Evolutionary conservation across 1,140 invertebrate species (phyloP), one percentile per base, ranked within the genome.

Genomic region (Trachymyrmex septentrionalis): DNA sequence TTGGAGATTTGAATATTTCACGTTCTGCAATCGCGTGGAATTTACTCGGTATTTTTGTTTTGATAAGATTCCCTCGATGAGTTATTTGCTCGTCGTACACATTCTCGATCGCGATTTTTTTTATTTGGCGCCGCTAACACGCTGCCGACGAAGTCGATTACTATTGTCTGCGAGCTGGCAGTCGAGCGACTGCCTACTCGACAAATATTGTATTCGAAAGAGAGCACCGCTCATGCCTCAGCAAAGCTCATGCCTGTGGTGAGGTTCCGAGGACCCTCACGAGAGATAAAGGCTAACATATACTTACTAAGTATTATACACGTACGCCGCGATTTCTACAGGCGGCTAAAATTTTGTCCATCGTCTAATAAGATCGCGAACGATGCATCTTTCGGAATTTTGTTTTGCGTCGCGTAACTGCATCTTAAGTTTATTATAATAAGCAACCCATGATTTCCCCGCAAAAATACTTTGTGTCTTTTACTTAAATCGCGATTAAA

Each of bases 181-280:
- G 91, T 88, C 91, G 72, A 92, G 87, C 87, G 86, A 80, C 87
- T 86, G 88, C 85, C 84, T 90, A 92, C 92, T 88, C 86, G 76
- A 86, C 91, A 81, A 92, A 92, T 94, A 91, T 91, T 91, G 90
- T 88, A 92, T 92, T 92, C 86, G 92, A 92, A 92, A 93, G 88
- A 92, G 90, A 92, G 90, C 87, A 85, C 86, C 88, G 67, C 86
- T 92, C 87, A n/a, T 63, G 27, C 61, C 19, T 66, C 64, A 91
- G 91, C 88, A 88, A 91, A 91, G 88, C 87, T 88, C 76, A 92
- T 90, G 93, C 94, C 94, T 91, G 93, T 93, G 94, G 94, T 93
- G 90, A 94, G 86, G 88, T 92, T 93, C 77, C 85, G 87, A 94
- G 92, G 87, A 92, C 90, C 77, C 93, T 94, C 91, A 71, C 87